phyloP scores from a whole-genome alignment of 2,888 invertebrate species.

The Ophion slaviceki region DNA sequence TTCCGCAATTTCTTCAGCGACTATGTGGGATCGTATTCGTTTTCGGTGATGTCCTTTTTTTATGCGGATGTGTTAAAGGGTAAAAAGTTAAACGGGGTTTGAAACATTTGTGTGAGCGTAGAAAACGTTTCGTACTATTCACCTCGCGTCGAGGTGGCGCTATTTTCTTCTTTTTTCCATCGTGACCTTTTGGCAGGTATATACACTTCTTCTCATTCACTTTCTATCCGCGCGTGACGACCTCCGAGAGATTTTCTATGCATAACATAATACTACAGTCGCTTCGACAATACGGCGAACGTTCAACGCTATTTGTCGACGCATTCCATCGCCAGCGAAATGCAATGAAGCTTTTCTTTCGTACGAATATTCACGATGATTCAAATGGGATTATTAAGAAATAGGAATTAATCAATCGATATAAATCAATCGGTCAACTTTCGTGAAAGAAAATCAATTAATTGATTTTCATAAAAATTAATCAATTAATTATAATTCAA shows the following conservation, averaged over 20 bases:
- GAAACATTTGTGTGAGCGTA: background rate
- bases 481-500: no score
- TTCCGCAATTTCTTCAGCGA: background rate
- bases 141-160: background rate
- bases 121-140: background rate
- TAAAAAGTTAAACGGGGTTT: background rate
- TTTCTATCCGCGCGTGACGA: slow-evolving; percentile 56
- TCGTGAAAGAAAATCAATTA: background rate
- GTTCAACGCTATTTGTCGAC: background rate
- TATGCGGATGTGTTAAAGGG: background rate
- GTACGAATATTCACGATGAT: background rate
- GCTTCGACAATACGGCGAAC: slow-evolving; percentile 13
- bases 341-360: background rate
- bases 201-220: slow-evolving; percentile 46
- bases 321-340: background rate
- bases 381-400: background rate
- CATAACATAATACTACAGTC: slow-evolving; percentile 1
- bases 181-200: slow-evolving; percentile 52
- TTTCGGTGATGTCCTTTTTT: background rate
- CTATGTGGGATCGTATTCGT: background rate
- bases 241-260: slow-evolving; percentile 45
- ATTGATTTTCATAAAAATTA: background rate
- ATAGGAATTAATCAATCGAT: background rate
- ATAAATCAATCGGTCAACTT: background rate
- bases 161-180: slow-evolving; percentile 23